Conservation (phyloP, 2,888 invertebrate genomes). For the Cryptops parisi region DNA sequence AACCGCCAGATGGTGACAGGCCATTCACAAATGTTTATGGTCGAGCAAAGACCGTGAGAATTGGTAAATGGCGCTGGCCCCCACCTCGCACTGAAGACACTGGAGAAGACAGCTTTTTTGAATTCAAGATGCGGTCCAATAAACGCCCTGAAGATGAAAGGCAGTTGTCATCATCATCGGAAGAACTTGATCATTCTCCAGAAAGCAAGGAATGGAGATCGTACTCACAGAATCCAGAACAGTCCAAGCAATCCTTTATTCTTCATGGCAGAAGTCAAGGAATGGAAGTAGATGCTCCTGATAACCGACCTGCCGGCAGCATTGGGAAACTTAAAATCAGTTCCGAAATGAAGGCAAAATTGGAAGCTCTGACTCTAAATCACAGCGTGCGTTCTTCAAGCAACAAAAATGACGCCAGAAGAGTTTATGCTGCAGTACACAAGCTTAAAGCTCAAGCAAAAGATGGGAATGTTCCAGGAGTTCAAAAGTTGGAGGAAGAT, state of each 20-base stretch:
- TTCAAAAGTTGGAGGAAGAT: conserved; percentile 70
- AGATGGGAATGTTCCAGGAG: conserved; percentile 32
- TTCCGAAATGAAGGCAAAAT: conserved; percentile 76
- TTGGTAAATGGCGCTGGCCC: conserved; percentile 92
- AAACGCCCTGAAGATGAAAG: conserved; percentile 12
- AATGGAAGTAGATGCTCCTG: conserved; percentile 34
- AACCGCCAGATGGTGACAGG: conserved; percentile 71
- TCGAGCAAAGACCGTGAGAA: conserved; percentile 82
- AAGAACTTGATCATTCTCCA: conserved; percentile 2
- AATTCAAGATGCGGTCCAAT: conserved; percentile 69
- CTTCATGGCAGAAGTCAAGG: background rate
- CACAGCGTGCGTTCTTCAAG: conserved; percentile 54
- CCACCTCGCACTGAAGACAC: conserved; percentile 57
- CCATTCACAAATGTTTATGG: conserved; percentile 84
- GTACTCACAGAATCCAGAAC: background rate
- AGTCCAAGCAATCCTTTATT: background rate
- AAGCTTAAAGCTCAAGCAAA: conserved; percentile 17
- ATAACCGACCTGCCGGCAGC: conserved; percentile 67
- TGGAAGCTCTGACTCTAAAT: conserved; percentile 70
- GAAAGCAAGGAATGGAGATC: background rate
- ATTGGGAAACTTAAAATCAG: conserved; percentile 80
- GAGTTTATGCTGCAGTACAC: conserved; percentile 16
- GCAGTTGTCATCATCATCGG: conserved; percentile 9
- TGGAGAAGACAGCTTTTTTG: conserved; percentile 51
- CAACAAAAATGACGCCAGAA: conserved; percentile 15